Percentiles rank a stretch among this genome's conserved stretches.
phyloP scores from a whole-genome alignment of 1,140 invertebrate genomes.

The Drosophila arizonae region DNA sequence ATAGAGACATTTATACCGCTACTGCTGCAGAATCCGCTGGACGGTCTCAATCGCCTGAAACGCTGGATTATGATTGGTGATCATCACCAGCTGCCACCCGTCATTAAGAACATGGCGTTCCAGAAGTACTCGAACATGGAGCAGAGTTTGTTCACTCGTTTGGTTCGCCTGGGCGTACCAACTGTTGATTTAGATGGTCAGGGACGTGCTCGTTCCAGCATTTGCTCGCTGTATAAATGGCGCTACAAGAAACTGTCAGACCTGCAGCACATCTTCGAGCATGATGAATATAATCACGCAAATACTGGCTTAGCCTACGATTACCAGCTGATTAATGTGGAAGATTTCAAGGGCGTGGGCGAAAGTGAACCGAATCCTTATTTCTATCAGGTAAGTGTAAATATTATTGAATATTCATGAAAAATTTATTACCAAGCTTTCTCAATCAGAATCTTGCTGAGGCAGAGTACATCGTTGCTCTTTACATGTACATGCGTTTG shows the following conservation, averaged over 20 bases:
- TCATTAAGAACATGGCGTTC: slow-evolving; percentile 99
- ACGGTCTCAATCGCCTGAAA: slow-evolving; percentile 97
- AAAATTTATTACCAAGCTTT: slow-evolving; percentile 3
- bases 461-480: slow-evolving; percentile 98
- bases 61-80: slow-evolving; percentile 99
- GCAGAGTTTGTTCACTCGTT: slow-evolving; percentile 97
- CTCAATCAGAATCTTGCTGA: slow-evolving; percentile 95
- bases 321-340: slow-evolving; percentile 98
- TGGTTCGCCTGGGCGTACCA: slow-evolving; percentile 97
- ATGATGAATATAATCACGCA: slow-evolving; percentile 92
- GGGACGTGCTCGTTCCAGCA: slow-evolving; percentile 91
- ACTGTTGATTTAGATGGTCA: slow-evolving; percentile 99
- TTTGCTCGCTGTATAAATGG: slow-evolving; percentile 99
- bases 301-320: slow-evolving; percentile 97
- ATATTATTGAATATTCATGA: background rate
- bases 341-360: slow-evolving; percentile 97
- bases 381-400: slow-evolving; percentile 93
- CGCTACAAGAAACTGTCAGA: slow-evolving; percentile 97
- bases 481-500: slow-evolving; percentile 99
- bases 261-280: slow-evolving; percentile 92
- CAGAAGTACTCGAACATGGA: slow-evolving; percentile 99
- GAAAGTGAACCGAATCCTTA: slow-evolving; percentile 99
- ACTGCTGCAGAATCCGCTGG: slow-evolving; percentile 97
- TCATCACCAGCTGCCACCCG: slow-evolving; percentile 99
- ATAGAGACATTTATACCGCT: slow-evolving; percentile 99